Base-by-base conservation (phyloP, 2,113 vertebrate species). In the Campylomormyrus numenius region DNA sequence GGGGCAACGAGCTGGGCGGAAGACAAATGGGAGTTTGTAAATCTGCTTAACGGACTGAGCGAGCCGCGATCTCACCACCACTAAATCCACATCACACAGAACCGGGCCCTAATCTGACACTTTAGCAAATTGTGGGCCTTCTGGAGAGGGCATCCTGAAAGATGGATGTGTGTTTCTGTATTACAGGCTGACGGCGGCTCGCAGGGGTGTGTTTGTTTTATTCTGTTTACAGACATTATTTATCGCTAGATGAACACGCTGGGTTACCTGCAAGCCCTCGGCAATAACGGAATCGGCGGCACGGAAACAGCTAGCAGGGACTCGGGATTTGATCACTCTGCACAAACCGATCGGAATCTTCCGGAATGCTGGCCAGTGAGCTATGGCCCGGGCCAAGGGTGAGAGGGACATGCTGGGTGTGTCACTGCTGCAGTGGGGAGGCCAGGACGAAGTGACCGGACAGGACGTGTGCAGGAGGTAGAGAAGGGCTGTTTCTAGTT, bases 51-150 rank as follows among this genome's bases (percentile, higher is more conserved):
- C 85, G 17, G 85, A 53, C 50, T 56, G 85, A 52, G 27, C 48
- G 31, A 27, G 15, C 17, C 49, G 13, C 88, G 17, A 83, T 45
- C 27, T 52, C 70, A 24, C 74, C 80, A 24, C n/a, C 42, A 35
- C 62, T 66, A 89, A 89, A 89, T 89, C 45, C 56, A 89, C 88
- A 89, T 74, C 42, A 46, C 58, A 70, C 70, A 83, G 27, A 84
- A 80, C 50, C 88, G 35, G 53, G 56, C 19, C 53, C 49, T 87
- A 87, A 87, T 87, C 85, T 87, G 85, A 87, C 85, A 87, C 49
- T 87, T 87, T 35, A 85, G 45, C 83, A 85, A 85, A 85, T 85
- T 85, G 83, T 48, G 45, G 39, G 19, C 83, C 45, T 87, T 87
- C 52, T 35, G 49, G n/a, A 87, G 85, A 52, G 48, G 10, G 85